Evolutionary conservation across 2,888 invertebrate genomes (phyloP), one percentile per base, ranked within the genome.

Genomic region (Sinopyrophorus schimmeli): DNA sequence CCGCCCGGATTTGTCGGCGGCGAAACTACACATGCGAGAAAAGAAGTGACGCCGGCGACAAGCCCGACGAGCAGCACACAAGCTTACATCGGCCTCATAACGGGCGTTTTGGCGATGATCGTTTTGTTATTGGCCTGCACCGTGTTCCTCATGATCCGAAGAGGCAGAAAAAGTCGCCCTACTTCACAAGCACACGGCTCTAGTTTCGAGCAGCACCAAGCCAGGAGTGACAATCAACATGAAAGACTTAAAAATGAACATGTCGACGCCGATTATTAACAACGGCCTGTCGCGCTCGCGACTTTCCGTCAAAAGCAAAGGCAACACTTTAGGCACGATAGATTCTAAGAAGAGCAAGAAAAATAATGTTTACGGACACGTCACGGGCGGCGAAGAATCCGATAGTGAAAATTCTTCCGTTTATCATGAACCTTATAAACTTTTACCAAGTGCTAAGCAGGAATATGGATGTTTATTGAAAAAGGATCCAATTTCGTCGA

Each of bases 61-160:
- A 83, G 68, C 72, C 81, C 72, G 56, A 83, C 76, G 60, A 82
- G 69, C 75, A 82, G 77, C 57, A 77, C 80, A 5, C 73, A 78
- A 54, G 73, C 72, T 2, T 81, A 83, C 46, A 81, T 83, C 5
- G 80, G 86, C 0, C 72, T 88, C 1, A 79, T 87, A 10, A 84
- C 85, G 21, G 84, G 84, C 1, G 80, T 82, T 0, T 67, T 86
- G 52, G 84, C 83, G 2, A 82, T 86, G 65, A 75, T 84, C 31
- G 81, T 82, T 1, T 73, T 87, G 4, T 74, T 86, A 12, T 72
- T 84, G 47, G 81, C 83, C 16, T 82, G 84, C 64, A 80, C 81
- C 6, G 78, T 82, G 7, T 78, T 82, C 59, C 74, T 86, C 54
- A 80, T 86, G 78, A 79, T 84, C 42, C 74, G 83, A 18, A 70